Evolutionary conservation across 1,140 invertebrate genomes (phyloP).

Genomic region (Akabosia matsudoensis): DNA sequence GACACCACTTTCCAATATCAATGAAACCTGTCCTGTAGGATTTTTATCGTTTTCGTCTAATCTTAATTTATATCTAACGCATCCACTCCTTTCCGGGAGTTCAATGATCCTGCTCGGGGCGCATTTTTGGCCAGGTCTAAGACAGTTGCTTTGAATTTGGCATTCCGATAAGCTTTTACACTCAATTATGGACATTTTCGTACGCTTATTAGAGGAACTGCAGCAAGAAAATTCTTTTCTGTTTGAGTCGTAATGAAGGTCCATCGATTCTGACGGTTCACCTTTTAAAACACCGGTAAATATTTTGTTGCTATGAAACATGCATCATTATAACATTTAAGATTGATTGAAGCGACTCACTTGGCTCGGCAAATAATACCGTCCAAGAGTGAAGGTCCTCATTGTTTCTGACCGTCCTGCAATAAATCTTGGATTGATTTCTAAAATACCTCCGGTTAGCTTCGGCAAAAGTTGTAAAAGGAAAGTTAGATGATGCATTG

Average conservation of each 20-base stretch:
- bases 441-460: constrained; percentile 14
- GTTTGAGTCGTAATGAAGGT: neutral
- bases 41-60: neutral
- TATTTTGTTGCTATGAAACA: neutral
- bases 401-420: neutral
- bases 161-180: neutral
- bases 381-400: constrained; percentile 1
- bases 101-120: neutral
- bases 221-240: neutral
- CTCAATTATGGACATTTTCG: neutral
- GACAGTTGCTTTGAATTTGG: neutral
- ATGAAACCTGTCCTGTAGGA: no score
- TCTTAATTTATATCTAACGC: neutral
- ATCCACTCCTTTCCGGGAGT: neutral
- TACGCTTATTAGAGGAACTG: neutral
- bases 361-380: neutral
- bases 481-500: constrained; percentile 21
- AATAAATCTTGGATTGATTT: constrained; percentile 20
- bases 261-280: neutral
- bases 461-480: neutral
- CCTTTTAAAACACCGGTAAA: neutral
- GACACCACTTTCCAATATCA: neutral
- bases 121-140: neutral
- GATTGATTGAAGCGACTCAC: no score
- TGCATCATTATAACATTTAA: neutral